Evolutionary conservation across 2,113 vertebrate species (phyloP), one percentile per base, ranked within the genome.

Genomic region (Callaeas wilsoni): DNA sequence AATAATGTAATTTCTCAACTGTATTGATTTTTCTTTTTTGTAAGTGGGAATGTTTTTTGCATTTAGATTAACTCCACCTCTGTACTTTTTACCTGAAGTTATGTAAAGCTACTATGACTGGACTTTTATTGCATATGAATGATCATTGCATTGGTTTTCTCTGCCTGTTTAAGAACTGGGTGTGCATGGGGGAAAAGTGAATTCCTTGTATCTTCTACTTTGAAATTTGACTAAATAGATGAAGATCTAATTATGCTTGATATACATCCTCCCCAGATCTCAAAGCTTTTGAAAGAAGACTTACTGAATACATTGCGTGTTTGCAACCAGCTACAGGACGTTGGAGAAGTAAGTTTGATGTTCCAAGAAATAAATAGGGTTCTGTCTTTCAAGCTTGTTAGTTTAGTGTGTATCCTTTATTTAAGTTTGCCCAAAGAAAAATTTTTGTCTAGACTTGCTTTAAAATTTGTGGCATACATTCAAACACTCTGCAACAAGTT

Each of bases 241-340:
- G 39, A 87, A 80, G 39, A n/a, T 87, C 96, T 96, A 92, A 97
- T 81, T 84, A n/a, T 81, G 52, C 25, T 74, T 92, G 17, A 59
- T 95, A 9, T 85, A 10, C 60, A 44, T 97, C 89, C 56, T 59
- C 49, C 94, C 50, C 95, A 99, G 99, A 99, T 98, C 98, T 99
- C 85, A 99, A 99, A 98, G 99, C 99, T 78, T 99, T 99, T 98
- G 99, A 99, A 97, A 99, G 99, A 97, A 98, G 99, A 98, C 97
- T 99, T 94, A 99, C 99, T 41, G 99, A 99, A 94, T 99, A 99
- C 94, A 99, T 99, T 78, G 99, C 99, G 81, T 99, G 99, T 98
- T 98, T 99, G 96, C 99, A 99, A 96, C 99, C 99, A 88, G 99
- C 99, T 53, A 99, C 99, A 56, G 99, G 99, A 96, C 98, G 99